phyloP scores from a whole-genome alignment of 1,140 invertebrate genomes.

The Homalodisca vitripennis region DNA sequence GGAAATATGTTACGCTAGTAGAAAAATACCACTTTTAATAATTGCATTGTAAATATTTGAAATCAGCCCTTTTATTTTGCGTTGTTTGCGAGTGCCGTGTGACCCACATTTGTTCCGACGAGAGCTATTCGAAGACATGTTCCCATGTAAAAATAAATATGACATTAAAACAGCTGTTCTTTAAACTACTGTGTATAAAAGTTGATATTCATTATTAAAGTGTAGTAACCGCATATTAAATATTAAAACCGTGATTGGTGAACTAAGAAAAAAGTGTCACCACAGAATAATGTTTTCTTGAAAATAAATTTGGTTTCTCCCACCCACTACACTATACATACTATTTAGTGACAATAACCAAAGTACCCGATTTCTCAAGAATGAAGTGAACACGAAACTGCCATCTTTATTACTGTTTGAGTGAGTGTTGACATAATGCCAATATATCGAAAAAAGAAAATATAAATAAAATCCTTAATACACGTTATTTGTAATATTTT shows the following conservation, averaged over 20 bases:
- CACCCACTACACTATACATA: conserved; percentile 17
- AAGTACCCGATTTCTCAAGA: conserved; percentile 22
- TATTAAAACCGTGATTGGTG: conserved; percentile 20
- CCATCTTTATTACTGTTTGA: conserved; percentile 30
- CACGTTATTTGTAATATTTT: conserved; percentile 28
- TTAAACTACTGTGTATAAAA: conserved; percentile 34
- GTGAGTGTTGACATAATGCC: conserved; percentile 25
- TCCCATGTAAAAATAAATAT: conserved; percentile 21
- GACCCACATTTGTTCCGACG: conserved; percentile 17
- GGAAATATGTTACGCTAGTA: conserved; percentile 34
- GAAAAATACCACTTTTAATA: conserved; percentile 38
- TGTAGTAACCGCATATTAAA: conserved; percentile 32
- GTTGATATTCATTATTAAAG: conserved; percentile 35
- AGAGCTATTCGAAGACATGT: conserved; percentile 1
- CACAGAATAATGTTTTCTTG: neutral
- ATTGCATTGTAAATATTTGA: conserved; percentile 41
- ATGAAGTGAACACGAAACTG: conserved; percentile 30
- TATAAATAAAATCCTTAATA: conserved; percentile 23
- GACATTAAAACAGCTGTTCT: conserved; percentile 26
- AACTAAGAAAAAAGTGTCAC: conserved; percentile 19
- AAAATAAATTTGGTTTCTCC: conserved; percentile 1
- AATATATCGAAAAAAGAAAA: conserved; percentile 24
- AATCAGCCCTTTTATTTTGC: conserved; percentile 32
- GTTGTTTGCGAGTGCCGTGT: conserved; percentile 24
- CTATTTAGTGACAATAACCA: conserved; percentile 31